Conservation (phyloP, 2,888 invertebrate genomes). For the Stenurella melanura region DNA sequence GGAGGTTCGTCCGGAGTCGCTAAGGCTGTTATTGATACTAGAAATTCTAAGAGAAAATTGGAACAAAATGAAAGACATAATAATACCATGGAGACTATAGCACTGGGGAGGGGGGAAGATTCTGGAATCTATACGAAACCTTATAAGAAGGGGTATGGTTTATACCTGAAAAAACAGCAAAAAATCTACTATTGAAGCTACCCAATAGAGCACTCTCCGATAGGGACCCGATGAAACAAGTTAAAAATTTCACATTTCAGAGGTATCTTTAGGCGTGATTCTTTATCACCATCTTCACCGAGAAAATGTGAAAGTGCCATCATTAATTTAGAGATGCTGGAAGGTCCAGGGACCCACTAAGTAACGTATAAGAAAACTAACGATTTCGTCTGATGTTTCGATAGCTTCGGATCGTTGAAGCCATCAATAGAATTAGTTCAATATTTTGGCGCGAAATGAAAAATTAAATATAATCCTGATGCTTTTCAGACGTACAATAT, state of each 20-base stretch:
- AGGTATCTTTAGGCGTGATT: neutral
- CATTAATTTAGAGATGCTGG: neutral
- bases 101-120: neutral
- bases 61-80: neutral
- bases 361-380: neutral
- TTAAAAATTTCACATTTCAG: constrained; percentile 6
- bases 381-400: neutral
- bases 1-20: neutral
- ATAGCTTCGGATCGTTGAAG: neutral
- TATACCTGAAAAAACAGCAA: neutral
- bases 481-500: neutral
- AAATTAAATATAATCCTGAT: too few relatives aligned
- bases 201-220: neutral
- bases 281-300: neutral
- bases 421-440: neutral
- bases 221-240: neutral
- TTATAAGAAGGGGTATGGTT: neutral
- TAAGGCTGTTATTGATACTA: neutral
- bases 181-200: neutral
- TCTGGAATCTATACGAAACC: neutral
- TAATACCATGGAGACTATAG: neutral
- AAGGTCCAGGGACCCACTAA: constrained; percentile 2
- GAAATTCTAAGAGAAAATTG: neutral
- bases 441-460: neutral
- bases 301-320: neutral